phyloP scores from a whole-genome alignment of 2,113 vertebrate genomes.

The Phasianus colchicus region DNA sequence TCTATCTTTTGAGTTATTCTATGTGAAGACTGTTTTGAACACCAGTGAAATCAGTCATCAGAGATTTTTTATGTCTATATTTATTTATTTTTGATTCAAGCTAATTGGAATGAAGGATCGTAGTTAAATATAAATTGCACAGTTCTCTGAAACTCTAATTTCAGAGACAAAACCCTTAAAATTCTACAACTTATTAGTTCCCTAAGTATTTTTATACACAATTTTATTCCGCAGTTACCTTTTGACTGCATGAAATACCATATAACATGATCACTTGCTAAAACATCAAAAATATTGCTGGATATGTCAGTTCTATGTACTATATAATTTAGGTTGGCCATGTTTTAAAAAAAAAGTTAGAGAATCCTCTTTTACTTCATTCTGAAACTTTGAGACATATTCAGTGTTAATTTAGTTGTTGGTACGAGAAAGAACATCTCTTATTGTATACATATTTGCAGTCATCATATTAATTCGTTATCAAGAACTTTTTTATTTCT shows the following conservation, averaged over 20 bases:
- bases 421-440: not conserved
- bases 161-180: not conserved
- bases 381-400: not conserved
- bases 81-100: not conserved
- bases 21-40: not conserved
- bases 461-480: not conserved
- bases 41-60: not conserved
- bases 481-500: not conserved
- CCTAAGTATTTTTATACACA: fast-evolving
- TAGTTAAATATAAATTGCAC: not conserved
- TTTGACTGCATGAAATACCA: not conserved
- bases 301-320: not conserved
- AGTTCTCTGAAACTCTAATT: not conserved
- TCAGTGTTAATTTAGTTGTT: not conserved
- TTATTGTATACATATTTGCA: not conserved
- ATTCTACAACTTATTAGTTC: not conserved
- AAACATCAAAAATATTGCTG: not conserved
- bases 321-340: not conserved
- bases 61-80: not conserved
- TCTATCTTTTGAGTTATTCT: not conserved
- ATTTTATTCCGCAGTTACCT: not conserved
- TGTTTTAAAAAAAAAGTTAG: not conserved
- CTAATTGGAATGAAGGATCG: not conserved
- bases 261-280: not conserved
- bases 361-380: not conserved